Base-by-base conservation (phyloP, 2,888 invertebrate genomes). In the Diplazon laetatorius region DNA sequence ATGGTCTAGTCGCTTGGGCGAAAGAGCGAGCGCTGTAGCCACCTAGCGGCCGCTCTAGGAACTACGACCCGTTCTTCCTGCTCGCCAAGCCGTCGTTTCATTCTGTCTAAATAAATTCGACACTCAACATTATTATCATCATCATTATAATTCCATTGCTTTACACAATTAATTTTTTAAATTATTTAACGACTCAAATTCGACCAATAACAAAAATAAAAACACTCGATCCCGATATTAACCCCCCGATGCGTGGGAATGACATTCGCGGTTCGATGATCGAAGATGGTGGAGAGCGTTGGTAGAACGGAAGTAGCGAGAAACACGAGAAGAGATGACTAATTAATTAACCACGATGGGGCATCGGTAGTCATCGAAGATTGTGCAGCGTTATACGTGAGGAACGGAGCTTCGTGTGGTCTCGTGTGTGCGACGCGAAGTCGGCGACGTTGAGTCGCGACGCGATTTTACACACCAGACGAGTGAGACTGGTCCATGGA, bases 381-480 rank as follows among this genome's bases (percentile, higher is more conserved):
- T 30, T 30, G n/a, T n/a, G 30, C 30, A 73, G 52, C 68, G 60
- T 70, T 18, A 39, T 35, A 52, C 22, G 35, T 35, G 39, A 39
- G 35, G 30, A 16, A 18, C 57, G n/a, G n/a, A n/a, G n/a, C n/a
- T n/a, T 48, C 42, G 59, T 59, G 39, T 60, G 18, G 65, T 14
- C 5, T 4, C 12, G 59, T 35, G 65, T 20, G 46, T 16, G 12
- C 63, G n/a, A n/a, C n/a, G n/a, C n/a, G n/a, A n/a, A n/a, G 48
- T 25, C 55, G 78, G 78, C 78, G 78, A 74, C 78, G 69, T 30
- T 22, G 22, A 74, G 78, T 73, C 78, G 78, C 78, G 78, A 78
- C 78, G 59, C 69, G 73, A 78, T 78, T 78, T 74, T 78, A 52
- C 70, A 70, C 77, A 69, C 63, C 46, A 60, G 30, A 25, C 73